Evolutionary conservation across 2,797 vertebrate species (phyloP).

Genomic region (Pteronotus mesoamericanus): DNA sequence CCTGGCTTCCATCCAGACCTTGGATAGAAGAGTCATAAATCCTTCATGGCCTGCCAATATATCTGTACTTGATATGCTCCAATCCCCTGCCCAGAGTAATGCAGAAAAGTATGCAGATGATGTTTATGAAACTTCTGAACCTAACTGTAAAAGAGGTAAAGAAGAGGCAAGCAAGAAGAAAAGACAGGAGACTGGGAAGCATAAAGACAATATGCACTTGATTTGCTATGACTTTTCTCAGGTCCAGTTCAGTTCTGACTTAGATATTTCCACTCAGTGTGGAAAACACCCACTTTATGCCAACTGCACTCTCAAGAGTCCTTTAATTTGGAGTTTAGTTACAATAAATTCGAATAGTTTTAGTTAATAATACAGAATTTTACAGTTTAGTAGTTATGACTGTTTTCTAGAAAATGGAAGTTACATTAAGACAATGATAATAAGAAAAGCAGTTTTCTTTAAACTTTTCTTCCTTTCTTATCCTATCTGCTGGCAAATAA

Average conservation of each 20-base stretch:
- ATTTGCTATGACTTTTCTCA: background rate
- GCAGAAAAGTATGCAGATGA: background rate
- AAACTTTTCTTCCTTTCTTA: background rate
- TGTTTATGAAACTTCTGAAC: background rate
- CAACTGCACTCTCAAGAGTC: background rate
- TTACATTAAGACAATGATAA: background rate
- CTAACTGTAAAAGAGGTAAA: background rate
- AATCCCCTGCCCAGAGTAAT: constrained; percentile 5
- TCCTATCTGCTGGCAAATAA: background rate
- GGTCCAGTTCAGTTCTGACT: background rate
- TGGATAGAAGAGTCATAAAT: constrained; percentile 19
- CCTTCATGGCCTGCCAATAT: background rate
- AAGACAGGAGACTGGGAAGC: background rate
- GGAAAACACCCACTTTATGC: background rate
- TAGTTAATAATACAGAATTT: background rate
- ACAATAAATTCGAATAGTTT: background rate
- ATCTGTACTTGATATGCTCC: background rate
- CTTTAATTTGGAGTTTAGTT: background rate
- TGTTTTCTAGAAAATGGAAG: constrained; percentile 12
- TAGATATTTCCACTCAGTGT: background rate
- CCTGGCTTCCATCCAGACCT: constrained; percentile 19
- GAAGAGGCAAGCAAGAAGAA: background rate
- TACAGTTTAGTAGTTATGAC: constrained; percentile 6
- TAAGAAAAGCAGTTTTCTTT: background rate
- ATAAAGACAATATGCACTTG: background rate